Evolutionary conservation across 2,113 vertebrate genomes (phyloP), one percentile per base, ranked within the genome.

Genomic region (Corydoras maculifer): DNA sequence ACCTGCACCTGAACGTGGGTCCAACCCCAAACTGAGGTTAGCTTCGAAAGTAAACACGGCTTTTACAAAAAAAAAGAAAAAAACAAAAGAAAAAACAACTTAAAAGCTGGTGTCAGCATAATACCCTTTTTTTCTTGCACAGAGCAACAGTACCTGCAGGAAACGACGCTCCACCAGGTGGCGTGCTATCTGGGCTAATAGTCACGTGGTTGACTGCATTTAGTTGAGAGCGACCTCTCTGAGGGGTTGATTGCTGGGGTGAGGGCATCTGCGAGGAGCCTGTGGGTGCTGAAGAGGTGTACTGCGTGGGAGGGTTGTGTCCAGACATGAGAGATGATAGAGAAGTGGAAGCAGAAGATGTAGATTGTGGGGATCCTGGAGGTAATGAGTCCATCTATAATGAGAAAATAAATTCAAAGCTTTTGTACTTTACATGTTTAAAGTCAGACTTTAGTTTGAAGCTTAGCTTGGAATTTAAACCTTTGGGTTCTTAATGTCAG

Each of bases 221-320:
- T n/a, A 80, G 73, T 67, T 77, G 79, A 15, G 79, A 72, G 9
- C 79, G 75, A 48, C 79, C 73, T 4, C 61, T 75, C 11, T 68
- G 72, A 9, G 54, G 63, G 32, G 58, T 55, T 14, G 53, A 49
- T n/a, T 53, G 70, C 54, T n/a, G 54, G 15, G 57, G 12, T 3
- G 53, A 54, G 51, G 66, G 67, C 51, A 62, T 48, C 58, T 8
- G 49, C 64, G 54, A 14, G 55, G 55, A 68, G 11, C 65, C 9
- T 5, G 51, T 61, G 48, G 69, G 57, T 5, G 58, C 25, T 29
- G 66, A 73, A 51, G 63, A 66, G 50, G 57, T 48, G 15, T 73
- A 57, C 9, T 12, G 9, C 9, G 69, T n/a, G 15, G 11, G 62
- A 66, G 58, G 8, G 18, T 3, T 10, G 32, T 69, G 69, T 9